Evolutionary conservation across 1,140 invertebrate genomes (phyloP), one percentile per base, ranked within the genome.

Genomic region (Eurytemora carolleeae): DNA sequence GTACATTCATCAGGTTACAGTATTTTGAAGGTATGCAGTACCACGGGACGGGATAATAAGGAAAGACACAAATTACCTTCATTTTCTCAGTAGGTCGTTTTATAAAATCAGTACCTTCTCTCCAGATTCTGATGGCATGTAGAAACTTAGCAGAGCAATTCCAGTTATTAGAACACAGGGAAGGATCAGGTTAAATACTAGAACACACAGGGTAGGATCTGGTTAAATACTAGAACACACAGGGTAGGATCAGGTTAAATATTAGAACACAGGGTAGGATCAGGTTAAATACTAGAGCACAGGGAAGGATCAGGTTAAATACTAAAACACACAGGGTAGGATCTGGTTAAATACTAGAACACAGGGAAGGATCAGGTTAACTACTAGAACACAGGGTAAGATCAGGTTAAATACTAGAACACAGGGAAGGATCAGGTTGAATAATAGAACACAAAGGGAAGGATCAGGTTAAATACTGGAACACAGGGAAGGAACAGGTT

Each of bases 401-500:
- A n/a, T n/a, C n/a, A n/a, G n/a, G n/a, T n/a, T n/a, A n/a, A n/a
- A n/a, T 66, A 79, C 73, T 70, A 78, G 75, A 18, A 79, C 72
- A 64, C 77, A 80, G 17, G 78, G 78, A 59, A 78, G 71, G 61
- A 80, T 76, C 26, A 80, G 71, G 67, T 80, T 79, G 68, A 76
- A 76, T 65, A 77, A 69, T 70, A 61, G 18, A 59, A 24, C 16
- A 58, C 19, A 24, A n/a, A n/a, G n/a, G n/a, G n/a, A n/a, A n/a
- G n/a, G n/a, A n/a, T n/a, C n/a, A n/a, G n/a, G n/a, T n/a, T n/a
- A n/a, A n/a, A n/a, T 66, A 79, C 73, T 70, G 78, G 75, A 18
- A 79, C 72, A 64, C 77, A 80, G 17, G 78, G 78, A 59, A 78
- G 71, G 61, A 80, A 76, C 26, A 80, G 71, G 67, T 80, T 79